Conservation (phyloP, 2,113 vertebrate species). For the Dunckerocampus dactyliophorus region DNA sequence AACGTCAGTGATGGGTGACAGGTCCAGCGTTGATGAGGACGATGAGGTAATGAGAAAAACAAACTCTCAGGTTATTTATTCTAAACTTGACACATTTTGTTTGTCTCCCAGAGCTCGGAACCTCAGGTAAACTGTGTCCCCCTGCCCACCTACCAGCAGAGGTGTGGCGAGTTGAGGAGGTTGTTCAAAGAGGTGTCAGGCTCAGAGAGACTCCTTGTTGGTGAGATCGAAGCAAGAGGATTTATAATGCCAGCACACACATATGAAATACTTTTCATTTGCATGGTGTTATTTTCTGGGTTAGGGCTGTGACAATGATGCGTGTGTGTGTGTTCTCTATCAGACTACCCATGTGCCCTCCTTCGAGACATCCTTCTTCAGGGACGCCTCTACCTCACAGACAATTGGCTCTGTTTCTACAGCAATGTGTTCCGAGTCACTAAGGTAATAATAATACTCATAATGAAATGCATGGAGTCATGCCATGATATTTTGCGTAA, state of each 20-base stretch:
- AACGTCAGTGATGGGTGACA: conserved; percentile 33
- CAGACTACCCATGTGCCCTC: conserved; percentile 90
- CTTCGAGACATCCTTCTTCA: conserved; percentile 92
- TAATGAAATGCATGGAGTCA: neutral
- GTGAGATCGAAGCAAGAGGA: conserved; percentile 65
- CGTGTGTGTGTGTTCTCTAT: neutral
- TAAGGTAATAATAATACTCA: conserved; percentile 70
- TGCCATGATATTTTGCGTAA: too few relatives aligned
- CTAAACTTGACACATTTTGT: neutral
- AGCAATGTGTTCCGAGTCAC: conserved; percentile 93
- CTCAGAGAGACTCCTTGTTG: conserved; percentile 82
- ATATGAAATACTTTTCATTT: neutral
- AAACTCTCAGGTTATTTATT: neutral
- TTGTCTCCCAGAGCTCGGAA: conserved; percentile 47
- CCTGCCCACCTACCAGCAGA: conserved; percentile 85
- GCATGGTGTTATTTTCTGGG: too few relatives aligned
- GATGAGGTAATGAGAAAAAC: conserved; percentile 45
- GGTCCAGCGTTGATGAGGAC: conserved; percentile 49
- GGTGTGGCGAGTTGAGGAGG: conserved; percentile 85
- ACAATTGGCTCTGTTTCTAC: conserved; percentile 92
- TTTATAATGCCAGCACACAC: neutral
- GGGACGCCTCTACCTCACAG: conserved; percentile 87
- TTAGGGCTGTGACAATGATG: neutral
- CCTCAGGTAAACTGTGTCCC: conserved; percentile 45
- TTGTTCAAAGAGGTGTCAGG: conserved; percentile 85